Evolutionary conservation across 2,888 invertebrate species (phyloP).

Genomic region (Drosophila mettleri): DNA sequence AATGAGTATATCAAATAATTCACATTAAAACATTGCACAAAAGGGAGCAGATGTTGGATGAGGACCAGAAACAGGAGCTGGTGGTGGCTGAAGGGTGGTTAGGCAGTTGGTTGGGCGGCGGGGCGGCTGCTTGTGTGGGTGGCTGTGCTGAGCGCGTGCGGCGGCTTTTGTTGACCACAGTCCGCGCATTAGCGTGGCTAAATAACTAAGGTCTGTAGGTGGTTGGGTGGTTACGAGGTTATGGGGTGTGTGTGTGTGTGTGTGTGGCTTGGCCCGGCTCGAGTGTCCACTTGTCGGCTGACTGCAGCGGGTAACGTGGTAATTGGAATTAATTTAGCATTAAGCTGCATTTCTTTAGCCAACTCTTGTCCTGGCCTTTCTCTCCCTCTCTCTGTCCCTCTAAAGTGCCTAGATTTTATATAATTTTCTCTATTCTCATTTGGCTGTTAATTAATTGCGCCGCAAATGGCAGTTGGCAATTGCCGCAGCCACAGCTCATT

Average conservation of each 20-base stretch:
- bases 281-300: conserved; percentile 54
- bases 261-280: conserved; percentile 29
- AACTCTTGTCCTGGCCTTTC: conserved; percentile 31
- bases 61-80: conserved; percentile 6
- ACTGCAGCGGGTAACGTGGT: conserved; percentile 51
- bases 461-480: conserved; percentile 65
- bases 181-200: conserved; percentile 78
- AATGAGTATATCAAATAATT: conserved; percentile 64
- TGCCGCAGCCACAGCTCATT: conserved; percentile 54
- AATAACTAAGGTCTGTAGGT: conserved; percentile 56
- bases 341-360: conserved; percentile 75
- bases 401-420: conserved; percentile 75
- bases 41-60: conserved; percentile 37
- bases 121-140: conserved; percentile 6
- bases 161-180: conserved; percentile 73
- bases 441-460: conserved; percentile 76
- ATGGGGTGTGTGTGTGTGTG: conserved; percentile 10
- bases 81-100: too few relatives aligned
- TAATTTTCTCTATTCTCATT: conserved; percentile 70
- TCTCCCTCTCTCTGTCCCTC: background rate
- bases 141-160: conserved; percentile 57
- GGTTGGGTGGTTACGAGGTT: conserved; percentile 29
- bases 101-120: background rate
- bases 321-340: conserved; percentile 81
- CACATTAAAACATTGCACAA: conserved; percentile 64